Evolutionary conservation across 2,113 vertebrate genomes (phyloP).

Genomic region (Muscicapa adusta): DNA sequence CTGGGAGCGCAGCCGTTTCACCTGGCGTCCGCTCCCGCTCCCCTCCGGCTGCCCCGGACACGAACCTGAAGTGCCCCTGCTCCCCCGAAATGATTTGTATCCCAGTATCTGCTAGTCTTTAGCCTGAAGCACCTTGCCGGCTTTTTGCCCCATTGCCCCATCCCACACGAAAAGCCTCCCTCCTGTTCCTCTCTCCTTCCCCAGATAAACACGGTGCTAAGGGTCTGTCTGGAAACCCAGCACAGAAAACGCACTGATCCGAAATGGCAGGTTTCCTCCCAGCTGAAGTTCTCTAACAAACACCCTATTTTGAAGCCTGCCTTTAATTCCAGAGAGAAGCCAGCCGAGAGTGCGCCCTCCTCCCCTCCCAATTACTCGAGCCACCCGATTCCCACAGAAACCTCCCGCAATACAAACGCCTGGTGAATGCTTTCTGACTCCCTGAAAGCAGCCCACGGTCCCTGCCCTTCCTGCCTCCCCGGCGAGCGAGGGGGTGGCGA

Average conservation of each 20-base stretch:
- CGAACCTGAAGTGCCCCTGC: background rate
- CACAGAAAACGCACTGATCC: background rate
- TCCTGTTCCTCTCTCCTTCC: background rate
- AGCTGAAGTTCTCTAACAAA: background rate
- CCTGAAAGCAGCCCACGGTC: constrained; percentile 15
- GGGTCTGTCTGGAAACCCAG: background rate
- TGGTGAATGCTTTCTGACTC: constrained; percentile 20
- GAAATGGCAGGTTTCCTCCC: constrained; percentile 26
- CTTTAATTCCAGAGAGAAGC: constrained; percentile 4
- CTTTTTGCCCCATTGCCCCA: background rate
- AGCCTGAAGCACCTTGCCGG: background rate
- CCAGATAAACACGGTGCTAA: background rate
- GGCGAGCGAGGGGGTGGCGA: background rate
- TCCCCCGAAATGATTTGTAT: background rate
- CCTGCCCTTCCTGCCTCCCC: constrained; percentile 25
- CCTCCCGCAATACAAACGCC: background rate
- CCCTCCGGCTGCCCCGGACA: background rate
- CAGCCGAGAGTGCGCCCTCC: background rate
- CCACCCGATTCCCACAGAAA: constrained; percentile 28
- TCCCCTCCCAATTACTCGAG: background rate
- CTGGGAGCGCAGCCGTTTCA: background rate
- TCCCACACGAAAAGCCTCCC: background rate
- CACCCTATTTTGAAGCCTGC: background rate
- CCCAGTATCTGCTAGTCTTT: background rate
- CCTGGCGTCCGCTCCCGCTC: background rate